Percentiles rank a stretch among this genome's conserved stretches.
Evolutionary conservation across 2,888 invertebrate species (phyloP).

Genomic region (Nasonovia ribisnigri): DNA sequence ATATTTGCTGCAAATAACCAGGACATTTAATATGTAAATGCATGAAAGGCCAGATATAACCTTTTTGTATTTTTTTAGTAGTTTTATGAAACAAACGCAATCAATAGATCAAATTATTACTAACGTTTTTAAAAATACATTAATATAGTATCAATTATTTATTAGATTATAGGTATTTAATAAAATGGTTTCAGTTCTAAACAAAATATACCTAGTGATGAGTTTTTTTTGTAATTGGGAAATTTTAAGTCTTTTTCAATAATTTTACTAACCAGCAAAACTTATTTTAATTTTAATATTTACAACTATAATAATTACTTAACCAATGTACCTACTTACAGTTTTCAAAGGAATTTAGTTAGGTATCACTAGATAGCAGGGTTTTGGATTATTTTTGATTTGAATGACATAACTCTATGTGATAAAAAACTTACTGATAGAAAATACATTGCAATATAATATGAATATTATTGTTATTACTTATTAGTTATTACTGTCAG

Average conservation of each 20-base stretch:
- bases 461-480: not conserved
- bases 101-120: not conserved
- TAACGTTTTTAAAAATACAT: not conserved
- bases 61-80: not conserved
- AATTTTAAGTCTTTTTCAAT: not conserved
- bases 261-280: no score
- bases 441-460: no score
- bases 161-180: not conserved
- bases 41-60: not conserved
- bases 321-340: no score
- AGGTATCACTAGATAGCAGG: no score
- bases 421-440: no score
- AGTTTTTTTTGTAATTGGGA: not conserved
- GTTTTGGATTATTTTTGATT: no score
- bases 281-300: no score
- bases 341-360: no score
- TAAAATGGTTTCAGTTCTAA: not conserved
- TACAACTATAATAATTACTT: no score
- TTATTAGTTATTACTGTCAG: not conserved
- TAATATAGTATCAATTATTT: not conserved
- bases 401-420: no score
- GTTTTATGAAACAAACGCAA: not conserved
- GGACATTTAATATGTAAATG: not conserved
- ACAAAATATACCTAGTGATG: not conserved
- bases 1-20: not conserved